Evolutionary conservation across 2,888 invertebrate genomes (phyloP).

Genomic region (Hyposoter dolosus): DNA sequence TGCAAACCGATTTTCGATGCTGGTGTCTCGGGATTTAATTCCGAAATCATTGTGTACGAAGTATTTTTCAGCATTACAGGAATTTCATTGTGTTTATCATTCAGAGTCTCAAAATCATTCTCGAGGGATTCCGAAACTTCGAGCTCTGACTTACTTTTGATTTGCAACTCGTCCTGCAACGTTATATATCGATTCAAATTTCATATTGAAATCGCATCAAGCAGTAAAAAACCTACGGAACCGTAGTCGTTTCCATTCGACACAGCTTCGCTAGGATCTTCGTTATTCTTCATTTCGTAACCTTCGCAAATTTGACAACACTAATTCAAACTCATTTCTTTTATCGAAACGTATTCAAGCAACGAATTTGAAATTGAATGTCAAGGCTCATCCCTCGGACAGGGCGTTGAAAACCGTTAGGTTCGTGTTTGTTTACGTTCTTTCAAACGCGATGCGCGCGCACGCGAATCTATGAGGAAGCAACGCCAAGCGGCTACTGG

Average conservation of each 20-base stretch:
- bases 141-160: not conserved
- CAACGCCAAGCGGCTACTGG: not conserved
- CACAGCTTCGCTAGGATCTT: constrained; percentile 23
- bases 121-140: constrained; percentile 56
- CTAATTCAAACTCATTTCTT: not conserved
- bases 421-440: not conserved
- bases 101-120: constrained; percentile 50
- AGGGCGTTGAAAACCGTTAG: not conserved
- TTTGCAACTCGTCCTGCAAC: constrained; percentile 1
- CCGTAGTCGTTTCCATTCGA: not conserved
- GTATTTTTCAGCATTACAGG: not conserved
- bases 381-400: not conserved
- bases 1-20: constrained; percentile 51
- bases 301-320: not conserved
- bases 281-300: constrained; percentile 34
- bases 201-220: not conserved
- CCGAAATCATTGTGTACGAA: not conserved
- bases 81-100: not conserved
- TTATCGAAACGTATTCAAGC: not conserved
- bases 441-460: not conserved
- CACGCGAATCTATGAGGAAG: not conserved
- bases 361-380: not conserved
- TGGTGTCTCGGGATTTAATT: constrained; percentile 22
- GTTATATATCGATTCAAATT: not conserved
- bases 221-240: constrained; percentile 44